Base-by-base conservation (phyloP, 2,888 invertebrate species). In the Ichneumon xanthorius region DNA sequence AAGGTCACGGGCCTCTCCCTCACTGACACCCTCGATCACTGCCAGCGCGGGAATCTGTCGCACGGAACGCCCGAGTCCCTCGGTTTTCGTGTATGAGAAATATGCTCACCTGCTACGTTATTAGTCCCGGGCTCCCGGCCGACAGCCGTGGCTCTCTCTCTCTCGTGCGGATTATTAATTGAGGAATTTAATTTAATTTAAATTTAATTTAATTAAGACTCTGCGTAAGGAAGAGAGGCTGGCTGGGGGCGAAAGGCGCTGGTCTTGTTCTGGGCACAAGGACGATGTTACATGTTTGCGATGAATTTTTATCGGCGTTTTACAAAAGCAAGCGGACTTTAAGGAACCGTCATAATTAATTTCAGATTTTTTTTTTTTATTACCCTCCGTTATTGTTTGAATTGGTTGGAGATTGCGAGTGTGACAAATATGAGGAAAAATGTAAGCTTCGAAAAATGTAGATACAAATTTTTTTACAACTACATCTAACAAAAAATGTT, bases 1-100 rank as follows among this genome's bases (percentile, higher is more conserved):
- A 85, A 80, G 85, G 79, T 85, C 79, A 72, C 67, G 63, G 53
- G 19, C 58, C 22, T 22, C 26, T 40, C 37, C 14, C 50, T 30
- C 63, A 30, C 33, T 53, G 61, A 53, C 58, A 80, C 53, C 72
- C 63, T 73, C 55, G 73, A 80, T 82, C 84, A 73, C 87, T 80
- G 79, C 80, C 86, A 86, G 75, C 72, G 67, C 79, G 84, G 87
- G 86, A 87, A 87, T 90, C 30, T 58, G 40, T 80, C 45, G 72
- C 70, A 55, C 22, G 53, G 76, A 22, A 48, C 19, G 26, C 48
- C 67, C 50, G 67, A 58, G 80, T 11, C 30, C 48, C 58, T 19
- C 1, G 9, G n/a, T 16, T 48, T 61, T 65, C 22, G 48, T 33
- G 67, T 67, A 67, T 65, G 72, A 72, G 67, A 77, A 80, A 80